phyloP scores from a whole-genome alignment of 1,140 invertebrate genomes.

The Eulimnadia texana region DNA sequence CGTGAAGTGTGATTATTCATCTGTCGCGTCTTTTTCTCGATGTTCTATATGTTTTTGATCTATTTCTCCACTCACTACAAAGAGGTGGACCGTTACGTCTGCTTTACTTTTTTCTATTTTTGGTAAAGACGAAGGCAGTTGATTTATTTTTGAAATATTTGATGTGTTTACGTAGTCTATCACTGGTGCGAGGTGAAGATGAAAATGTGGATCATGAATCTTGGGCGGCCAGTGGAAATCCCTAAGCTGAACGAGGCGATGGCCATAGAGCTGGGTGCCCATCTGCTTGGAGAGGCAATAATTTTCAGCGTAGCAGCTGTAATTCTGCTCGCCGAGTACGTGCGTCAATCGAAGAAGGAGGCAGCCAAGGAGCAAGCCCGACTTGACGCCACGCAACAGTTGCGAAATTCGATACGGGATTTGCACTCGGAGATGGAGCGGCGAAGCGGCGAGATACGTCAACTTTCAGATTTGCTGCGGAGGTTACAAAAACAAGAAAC shows the following conservation, averaged over 20 bases:
- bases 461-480: conserved; percentile 25
- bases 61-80: not conserved
- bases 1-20: too few species aligned
- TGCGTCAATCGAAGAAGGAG: conserved; percentile 47
- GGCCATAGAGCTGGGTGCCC: conserved; percentile 88
- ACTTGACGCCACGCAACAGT: conserved; percentile 41
- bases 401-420: conserved; percentile 46
- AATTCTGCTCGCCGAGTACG: conserved; percentile 65
- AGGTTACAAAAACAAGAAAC: not conserved
- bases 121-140: not conserved
- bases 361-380: conserved; percentile 48
- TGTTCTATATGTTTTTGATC: too few species aligned
- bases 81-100: not conserved
- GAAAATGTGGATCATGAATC: conserved; percentile 84
- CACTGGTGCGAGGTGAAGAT: conserved; percentile 86
- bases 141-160: not conserved
- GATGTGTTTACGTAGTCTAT: conserved; percentile 55
- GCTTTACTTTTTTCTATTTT: not conserved
- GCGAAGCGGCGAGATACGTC: conserved; percentile 55
- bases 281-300: conserved; percentile 79
- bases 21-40: too few species aligned
- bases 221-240: conserved; percentile 76
- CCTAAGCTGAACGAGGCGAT: conserved; percentile 78
- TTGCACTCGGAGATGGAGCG: conserved; percentile 53
- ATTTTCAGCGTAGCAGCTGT: conserved; percentile 71